Percentiles rank a stretch among this genome's conserved stretches.
Conservation (phyloP, 2,888 invertebrate genomes). For the Lutraria lutraria region DNA sequence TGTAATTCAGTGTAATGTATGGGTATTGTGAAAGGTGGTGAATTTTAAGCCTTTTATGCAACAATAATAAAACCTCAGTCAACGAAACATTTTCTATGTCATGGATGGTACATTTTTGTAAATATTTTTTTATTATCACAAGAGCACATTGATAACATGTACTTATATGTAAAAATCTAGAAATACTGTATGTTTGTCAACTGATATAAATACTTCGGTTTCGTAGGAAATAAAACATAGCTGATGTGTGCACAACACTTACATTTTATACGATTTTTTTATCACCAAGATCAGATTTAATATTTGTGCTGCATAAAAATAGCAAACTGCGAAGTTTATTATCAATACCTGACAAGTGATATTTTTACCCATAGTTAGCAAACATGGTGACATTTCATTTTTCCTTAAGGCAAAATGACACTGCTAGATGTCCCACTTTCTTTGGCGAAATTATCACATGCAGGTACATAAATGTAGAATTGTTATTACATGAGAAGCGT, state of each 20-base stretch:
- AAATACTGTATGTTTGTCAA: no score
- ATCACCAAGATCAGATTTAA: neutral
- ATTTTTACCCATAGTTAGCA: neutral
- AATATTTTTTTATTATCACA: no score
- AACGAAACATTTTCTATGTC: no score
- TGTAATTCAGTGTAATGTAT: neutral
- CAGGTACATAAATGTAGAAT: neutral
- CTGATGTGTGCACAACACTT: neutral
- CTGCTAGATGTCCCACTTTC: neutral
- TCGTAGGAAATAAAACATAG: neutral
- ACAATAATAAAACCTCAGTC: no score
- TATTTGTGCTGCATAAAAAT: neutral
- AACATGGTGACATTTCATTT: neutral
- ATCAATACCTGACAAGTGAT: neutral
- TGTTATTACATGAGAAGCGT: neutral
- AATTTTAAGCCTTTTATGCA: no score
- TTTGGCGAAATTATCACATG: neutral
- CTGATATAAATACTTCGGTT: neutral
- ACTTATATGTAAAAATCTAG: no score
- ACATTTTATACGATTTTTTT: neutral
- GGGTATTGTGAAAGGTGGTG: neutral
- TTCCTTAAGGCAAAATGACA: neutral
- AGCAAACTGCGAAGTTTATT: neutral
- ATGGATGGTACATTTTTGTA: no score
- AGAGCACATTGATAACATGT: no score